A percentile compares a stretch with the other conserved stretches of the same genome.
phyloP scores from a whole-genome alignment of 2,797 vertebrate genomes.

The Smutsia gigantea region DNA sequence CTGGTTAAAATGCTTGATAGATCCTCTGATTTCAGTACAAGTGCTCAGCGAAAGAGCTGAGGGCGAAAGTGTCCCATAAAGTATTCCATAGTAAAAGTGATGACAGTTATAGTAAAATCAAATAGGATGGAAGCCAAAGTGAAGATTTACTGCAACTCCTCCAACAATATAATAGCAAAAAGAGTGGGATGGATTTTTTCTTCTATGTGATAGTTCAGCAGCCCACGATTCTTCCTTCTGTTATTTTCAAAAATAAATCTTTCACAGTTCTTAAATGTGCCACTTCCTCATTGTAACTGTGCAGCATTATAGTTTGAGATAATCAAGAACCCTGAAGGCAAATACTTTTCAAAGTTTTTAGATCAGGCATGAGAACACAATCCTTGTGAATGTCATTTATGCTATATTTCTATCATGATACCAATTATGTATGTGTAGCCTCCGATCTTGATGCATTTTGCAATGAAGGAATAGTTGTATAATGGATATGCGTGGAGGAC shows the following conservation, averaged over 20 bases:
- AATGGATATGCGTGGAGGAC: neutral
- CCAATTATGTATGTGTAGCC: neutral
- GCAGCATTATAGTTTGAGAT: slow-evolving; percentile 30
- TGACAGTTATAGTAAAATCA: slow-evolving; percentile 75
- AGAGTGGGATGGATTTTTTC: slow-evolving; percentile 50
- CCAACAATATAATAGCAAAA: slow-evolving; percentile 60
- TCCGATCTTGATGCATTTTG: neutral
- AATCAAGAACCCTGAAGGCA: slow-evolving; percentile 51
- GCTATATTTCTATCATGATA: neutral
- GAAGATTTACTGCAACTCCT: slow-evolving; percentile 75
- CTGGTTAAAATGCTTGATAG: slow-evolving; percentile 38
- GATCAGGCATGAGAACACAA: slow-evolving; percentile 44
- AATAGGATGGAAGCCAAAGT: slow-evolving; percentile 57
- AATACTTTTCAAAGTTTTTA: slow-evolving; percentile 56
- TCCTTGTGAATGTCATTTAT: slow-evolving; percentile 53
- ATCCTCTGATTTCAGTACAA: slow-evolving; percentile 41
- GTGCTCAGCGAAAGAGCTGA: slow-evolving; percentile 64
- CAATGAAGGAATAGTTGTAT: neutral
- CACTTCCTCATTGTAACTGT: slow-evolving; percentile 29
- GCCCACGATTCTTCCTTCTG: neutral
- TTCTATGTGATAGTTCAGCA: slow-evolving; percentile 46
- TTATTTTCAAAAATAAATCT: slow-evolving; percentile 70
- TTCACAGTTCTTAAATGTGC: slow-evolving; percentile 5
- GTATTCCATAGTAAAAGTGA: slow-evolving; percentile 63
- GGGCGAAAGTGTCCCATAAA: slow-evolving; percentile 74